A percentile compares a stretch with the other conserved stretches of the same genome.
Conservation (phyloP, 2,888 invertebrate species). For the Neelides folsomi region DNA sequence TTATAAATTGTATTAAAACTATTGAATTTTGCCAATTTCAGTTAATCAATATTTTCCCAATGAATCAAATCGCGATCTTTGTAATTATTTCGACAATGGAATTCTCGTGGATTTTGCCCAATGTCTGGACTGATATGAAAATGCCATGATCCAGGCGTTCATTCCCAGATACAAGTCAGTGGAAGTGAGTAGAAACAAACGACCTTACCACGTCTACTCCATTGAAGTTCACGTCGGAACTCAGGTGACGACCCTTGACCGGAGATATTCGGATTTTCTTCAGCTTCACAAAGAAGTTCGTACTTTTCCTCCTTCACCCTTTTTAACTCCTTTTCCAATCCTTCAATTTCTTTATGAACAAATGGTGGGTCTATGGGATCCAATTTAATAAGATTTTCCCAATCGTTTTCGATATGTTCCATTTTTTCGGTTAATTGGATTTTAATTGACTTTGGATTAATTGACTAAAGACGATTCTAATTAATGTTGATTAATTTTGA, state of each 20-base stretch:
- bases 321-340: no score
- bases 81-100: no score
- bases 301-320: neutral
- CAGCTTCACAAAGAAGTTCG: slow-evolving; percentile 24
- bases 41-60: no score
- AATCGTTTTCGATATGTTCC: no score
- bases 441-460: no score
- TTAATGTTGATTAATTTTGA: neutral
- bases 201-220: slow-evolving; percentile 18
- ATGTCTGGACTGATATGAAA: neutral
- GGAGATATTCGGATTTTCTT: slow-evolving; percentile 23
- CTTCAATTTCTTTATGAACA: no score
- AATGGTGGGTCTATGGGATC: neutral
- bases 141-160: slow-evolving; percentile 26
- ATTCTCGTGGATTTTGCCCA: neutral
- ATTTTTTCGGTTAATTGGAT: no score
- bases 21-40: no score
- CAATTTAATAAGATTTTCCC: neutral
- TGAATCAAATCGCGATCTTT: no score
- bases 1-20: no score
- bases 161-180: slow-evolving; percentile 22
- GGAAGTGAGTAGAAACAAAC: slow-evolving; percentile 21
- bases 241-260: slow-evolving; percentile 17
- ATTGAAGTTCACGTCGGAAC: slow-evolving; percentile 17
- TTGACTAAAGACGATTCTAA: neutral